Evolutionary conservation across 2,888 invertebrate genomes (phyloP), one percentile per base, ranked within the genome.

Genomic region (Erebia ligea): DNA sequence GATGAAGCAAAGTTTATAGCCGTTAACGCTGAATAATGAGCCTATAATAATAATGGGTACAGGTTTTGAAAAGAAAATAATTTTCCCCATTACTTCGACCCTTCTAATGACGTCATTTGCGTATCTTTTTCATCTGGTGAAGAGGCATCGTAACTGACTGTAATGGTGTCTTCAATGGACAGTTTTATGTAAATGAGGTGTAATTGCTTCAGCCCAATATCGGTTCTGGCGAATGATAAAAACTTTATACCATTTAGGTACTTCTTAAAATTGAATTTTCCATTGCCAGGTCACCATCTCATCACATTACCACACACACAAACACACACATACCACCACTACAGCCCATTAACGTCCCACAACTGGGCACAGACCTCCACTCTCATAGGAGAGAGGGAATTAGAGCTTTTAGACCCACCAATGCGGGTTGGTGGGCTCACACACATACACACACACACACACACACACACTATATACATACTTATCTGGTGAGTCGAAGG

Each of bases 21-120:
- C 62, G 21, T 62, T 62, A 62, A 21, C 21, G 62, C 62, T 48
- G 48, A 62, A 48, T 48, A 62, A 62, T 48, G 62, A 48, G 48
- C 62, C 62, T 48, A 48, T 62, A 62, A 64, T 64, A 64, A 64
- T 64, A 64, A 40, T 17, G 64, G 52, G 52, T 65, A 48, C 52
- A 52, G 71, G 76, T 74, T 76, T 76, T 78, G 76, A 76, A 76
- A 78, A 77, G 78, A 79, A 80, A 78, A 80, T 79, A 76, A 79
- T 80, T 78, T 77, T 69, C 76, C 76, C 76, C 74, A 76, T 73
- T 74, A 75, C 77, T 78, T 76, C 74, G 79, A 77, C 80, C 78
- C 77, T 68, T 70, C 70, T 81, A 81, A 81, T 81, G 81, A 80
- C 76, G 77, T 78, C 77, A 80, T 80, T 81, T 79, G 76, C 76